phyloP scores from a whole-genome alignment of 2,888 invertebrate species.

The Dorcus parallelipipedus region DNA sequence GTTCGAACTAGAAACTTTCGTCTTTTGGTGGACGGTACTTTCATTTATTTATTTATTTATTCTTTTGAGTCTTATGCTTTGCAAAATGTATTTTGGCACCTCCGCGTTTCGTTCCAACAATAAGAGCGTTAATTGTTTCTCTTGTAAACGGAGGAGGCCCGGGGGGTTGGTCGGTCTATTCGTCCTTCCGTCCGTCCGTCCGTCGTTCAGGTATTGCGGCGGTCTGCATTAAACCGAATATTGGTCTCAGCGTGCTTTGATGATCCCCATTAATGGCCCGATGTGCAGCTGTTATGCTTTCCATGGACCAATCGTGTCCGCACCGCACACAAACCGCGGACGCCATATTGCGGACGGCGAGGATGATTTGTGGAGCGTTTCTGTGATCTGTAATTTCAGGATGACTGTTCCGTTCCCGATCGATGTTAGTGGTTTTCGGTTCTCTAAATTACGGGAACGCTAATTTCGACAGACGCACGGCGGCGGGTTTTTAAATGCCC shows the following conservation, averaged over 20 bases:
- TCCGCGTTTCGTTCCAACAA: neutral
- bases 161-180: neutral
- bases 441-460: no score
- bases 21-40: no score
- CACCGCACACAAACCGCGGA: conserved; percentile 32
- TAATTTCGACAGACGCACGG: no score
- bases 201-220: conserved; percentile 1
- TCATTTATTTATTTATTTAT: no score
- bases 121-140: conserved; percentile 1
- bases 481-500: no score
- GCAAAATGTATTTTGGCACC: no score
- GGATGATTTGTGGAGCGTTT: conserved; percentile 31
- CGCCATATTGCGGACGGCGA: conserved; percentile 42
- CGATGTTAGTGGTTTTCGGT: no score
- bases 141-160: conserved; percentile 2
- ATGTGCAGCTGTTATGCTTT: conserved; percentile 48
- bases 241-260: conserved; percentile 41
- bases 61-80: no score
- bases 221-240: conserved; percentile 37
- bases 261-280: conserved; percentile 46
- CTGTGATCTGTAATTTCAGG: conserved; percentile 36
- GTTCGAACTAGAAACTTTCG: no score
- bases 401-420: conserved; percentile 7
- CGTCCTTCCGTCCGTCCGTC: no score
- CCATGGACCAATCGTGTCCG: conserved; percentile 47